Conservation (phyloP, 30 jellyfish, hydroid and myxozoan species). For the Morbakka virulenta region DNA sequence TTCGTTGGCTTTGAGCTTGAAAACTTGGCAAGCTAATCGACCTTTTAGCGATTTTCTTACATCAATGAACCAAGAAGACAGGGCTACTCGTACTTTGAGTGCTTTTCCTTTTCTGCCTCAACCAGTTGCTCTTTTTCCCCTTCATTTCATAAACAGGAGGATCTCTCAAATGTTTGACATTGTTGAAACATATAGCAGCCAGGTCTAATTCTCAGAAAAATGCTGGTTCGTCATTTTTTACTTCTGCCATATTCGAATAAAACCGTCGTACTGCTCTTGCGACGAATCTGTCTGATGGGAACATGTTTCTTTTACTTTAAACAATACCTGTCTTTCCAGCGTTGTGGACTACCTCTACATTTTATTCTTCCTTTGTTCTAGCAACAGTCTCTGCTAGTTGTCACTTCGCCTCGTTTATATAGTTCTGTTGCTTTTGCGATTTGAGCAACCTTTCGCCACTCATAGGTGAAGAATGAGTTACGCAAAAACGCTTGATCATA, state of each 20-base stretch:
- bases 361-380: too few species aligned
- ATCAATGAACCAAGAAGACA: conserved; percentile 43
- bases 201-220: conserved; percentile 54
- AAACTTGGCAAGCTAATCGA: conserved; percentile 37
- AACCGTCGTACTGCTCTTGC: conserved; percentile 70
- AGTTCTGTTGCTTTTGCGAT: too few species aligned
- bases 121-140: conserved; percentile 21
- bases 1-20: conserved; percentile 38
- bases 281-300: conserved; percentile 53
- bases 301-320: too few species aligned
- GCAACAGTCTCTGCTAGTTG: too few species aligned
- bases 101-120: conserved; percentile 21
- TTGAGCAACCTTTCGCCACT: too few species aligned
- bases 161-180: not conserved
- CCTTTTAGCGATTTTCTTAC: conserved; percentile 51
- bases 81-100: conserved; percentile 41
- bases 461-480: too few species aligned
- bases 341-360: not conserved
- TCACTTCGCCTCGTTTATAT: too few species aligned
- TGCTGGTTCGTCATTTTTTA: conserved; percentile 44
- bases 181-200: conserved; percentile 42
- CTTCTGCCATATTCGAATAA: conserved; percentile 60
- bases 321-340: conserved; percentile 18
- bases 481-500: too few species aligned
- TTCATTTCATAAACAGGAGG: conserved; percentile 22